Evolutionary conservation across 2,113 vertebrate species (phyloP), one percentile per base, ranked within the genome.

Genomic region (Austrofundulus limnaeus): DNA sequence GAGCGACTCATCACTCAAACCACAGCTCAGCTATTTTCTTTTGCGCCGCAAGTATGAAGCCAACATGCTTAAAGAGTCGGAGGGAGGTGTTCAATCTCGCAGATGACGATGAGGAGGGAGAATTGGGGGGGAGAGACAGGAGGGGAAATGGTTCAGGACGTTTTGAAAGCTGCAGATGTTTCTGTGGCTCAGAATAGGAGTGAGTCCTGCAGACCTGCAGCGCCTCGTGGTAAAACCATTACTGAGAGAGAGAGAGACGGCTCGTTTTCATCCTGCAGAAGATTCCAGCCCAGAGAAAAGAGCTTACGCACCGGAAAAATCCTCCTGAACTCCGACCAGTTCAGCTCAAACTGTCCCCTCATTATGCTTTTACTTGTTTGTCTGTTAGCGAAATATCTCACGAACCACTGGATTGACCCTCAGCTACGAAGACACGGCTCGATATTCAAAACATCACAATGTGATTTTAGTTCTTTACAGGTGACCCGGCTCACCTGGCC

Each of bases 161-260:
- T 87, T 90, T 91, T 84, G 80, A 90, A 90, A 84, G 88, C 49
- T 39, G 81, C 69, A 74, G 78, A 85, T 83, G 52, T 61, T 78
- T 80, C 66, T 85, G 86, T 78, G 90, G 81, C 85, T 91, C 84
- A 88, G 90, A 90, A 82, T 66, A 72, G 78, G 83, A 89, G 64
- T 62, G 50, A 63, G 59, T 77, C 69, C 78, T 70, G 56, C 71
- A 70, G 77, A 82, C 73, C 76, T 80, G 71, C 60, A 51, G 61
- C 28, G 80, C 82, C 83, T 82, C 74, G 84, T 90, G 90, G 81
- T 91, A 91, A 92, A 92, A 68, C 58, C 86, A 92, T 92, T 92
- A 90, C 48, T 64, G 70, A 71, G 52, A 9, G 38, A 80, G 70
- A 71, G 52, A 9, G 38, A 80, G 57, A 67, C 72, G 78, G 80